Evolutionary conservation across 2,113 vertebrate genomes (phyloP), one percentile per base, ranked within the genome.

Genomic region (Meriones unguiculatus): DNA sequence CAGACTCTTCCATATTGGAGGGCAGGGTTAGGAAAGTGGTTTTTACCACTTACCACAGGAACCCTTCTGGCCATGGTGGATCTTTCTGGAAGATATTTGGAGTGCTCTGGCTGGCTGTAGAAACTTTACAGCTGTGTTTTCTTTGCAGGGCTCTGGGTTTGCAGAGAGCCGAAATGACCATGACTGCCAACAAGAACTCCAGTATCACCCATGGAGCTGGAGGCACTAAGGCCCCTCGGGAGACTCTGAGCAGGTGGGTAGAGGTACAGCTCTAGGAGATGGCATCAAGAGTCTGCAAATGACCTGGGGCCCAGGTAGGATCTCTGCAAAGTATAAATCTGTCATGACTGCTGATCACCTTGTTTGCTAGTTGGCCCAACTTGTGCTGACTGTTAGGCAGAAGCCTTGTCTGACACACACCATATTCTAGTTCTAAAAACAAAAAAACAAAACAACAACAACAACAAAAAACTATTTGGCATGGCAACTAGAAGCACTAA

Each of bases 151-250:
- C 98, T 98, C 98, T 96, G 98, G 98, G 96, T 95, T 98, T 98
- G 98, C 98, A 97, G 98, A 98, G 96, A 99, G 99, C 98, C 98
- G 98, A 98, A 98, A 98, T 98, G 98, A 99, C 99, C 98, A 99
- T 99, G 99, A 99, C 99, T 98, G 99, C 99, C 99, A 99, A 99
- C 99, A 99, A 99, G 98, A 99, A 99, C 98, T 98, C 99, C 98
- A 99, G 99, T 98, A 99, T 99, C 98, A 99, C 97, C 94, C 98
- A 99, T 97, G 99, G 98, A 98, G 98, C 99, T 97, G 99, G 99
- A 99, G 99, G 98, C 98, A 99, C 98, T 99, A 99, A 99, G 98
- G 98, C 98, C 94, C 98, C 99, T 75, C 99, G 97, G 96, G 99
- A 99, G 97, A 98, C 98, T 97, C 98, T 99, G 84, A 99, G 99